Evolutionary conservation across 2,888 invertebrate species (phyloP), one percentile per base, ranked within the genome.

Genomic region (Synergus umbraculus): DNA sequence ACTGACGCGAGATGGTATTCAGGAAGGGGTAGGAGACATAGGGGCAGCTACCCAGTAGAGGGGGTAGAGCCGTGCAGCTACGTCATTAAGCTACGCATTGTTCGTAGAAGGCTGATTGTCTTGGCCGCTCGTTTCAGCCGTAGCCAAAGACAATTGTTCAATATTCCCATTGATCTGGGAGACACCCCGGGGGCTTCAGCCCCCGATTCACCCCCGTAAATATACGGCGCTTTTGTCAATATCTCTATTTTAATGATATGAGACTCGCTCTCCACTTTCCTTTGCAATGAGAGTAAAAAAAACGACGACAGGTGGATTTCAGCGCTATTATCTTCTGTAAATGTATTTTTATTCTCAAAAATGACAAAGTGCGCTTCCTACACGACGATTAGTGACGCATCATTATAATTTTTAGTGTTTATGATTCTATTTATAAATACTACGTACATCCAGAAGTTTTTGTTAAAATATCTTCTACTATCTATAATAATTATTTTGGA

Each of bases 1-100:
- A 46, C 49, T 65, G 77, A 22, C 4, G 60, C 60, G 22, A 4
- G 4, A 60, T 60, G 12, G 54, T n/a, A 54, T 22, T 4, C 29
- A 67, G 18, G 44, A 49, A 49, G 77, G 77, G 60, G 76, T 64
- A 60, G 67, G 64, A 60, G 46, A 43, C 69, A 76, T 81, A 69
- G 63, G 60, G 69, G 49, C 15, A 54, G 15, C 8, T 29, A 49
- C 9, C 73, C 54, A 29, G 76, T 67, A 67, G 67, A 77, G 78
- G 80, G 82, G 82, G 81, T 79, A 81, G 82, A 83, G 82, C 87
- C 87, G 86, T 88, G 87, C 84, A 86, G 89, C 88, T 87, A 89
- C 92, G 91, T 91, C 92, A 92, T 92, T 91, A 92, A 91, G 91
- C 91, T 89, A 90, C 88, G 91, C 89, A 92, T 91, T 91, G 91